Evolutionary conservation across 2,113 vertebrate genomes (phyloP), one percentile per base, ranked within the genome.

Genomic region (Dipodomys stephensi): DNA sequence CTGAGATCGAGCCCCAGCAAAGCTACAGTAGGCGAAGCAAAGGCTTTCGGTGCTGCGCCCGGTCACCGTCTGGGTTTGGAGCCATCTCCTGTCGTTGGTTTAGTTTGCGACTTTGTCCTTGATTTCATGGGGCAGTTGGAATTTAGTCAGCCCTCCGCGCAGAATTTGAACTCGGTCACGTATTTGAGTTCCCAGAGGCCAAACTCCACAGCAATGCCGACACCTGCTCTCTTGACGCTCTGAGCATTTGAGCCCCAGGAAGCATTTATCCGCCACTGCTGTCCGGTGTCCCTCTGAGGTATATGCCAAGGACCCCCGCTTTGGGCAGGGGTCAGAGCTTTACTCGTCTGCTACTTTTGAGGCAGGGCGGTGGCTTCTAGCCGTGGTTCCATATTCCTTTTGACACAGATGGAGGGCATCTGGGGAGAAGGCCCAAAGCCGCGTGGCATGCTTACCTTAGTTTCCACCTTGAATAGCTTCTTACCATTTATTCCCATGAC

Each of bases 91-190:
- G 23, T 64, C 23, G 7, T 91, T 77, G 53, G 27, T 13, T 86
- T 64, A 91, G 22, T 35, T 81, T 93, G 72, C 27, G 46, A 76
- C 69, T 88, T 83, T 68, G 32, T 60, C 68, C 76, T 88, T 74
- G 23, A 83, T 65, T 32, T 88, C 62, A 60, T 39, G 16, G 69
- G 60, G 46, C 39, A 2, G 1, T 5, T 85, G 16, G 27, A 13
- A 39, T n/a, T 82, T 79, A 83, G n/a, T 83, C 15, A 57, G 53
- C 11, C 53, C 53, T 57, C 32, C 11, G 83, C 20, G 30, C 46
- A 60, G 35, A 87, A 39, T 27, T 78, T 65, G 76, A 60, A 74
- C 49, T 19, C 35, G 16, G 30, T 71, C 15, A 8, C 25, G 46
- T 79, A 19, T 6, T 83, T 15, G 46, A 28, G 19, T 80, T 84